A percentile compares a stretch with the other conserved stretches of the same genome.
These are phyloP conservation scores for Myrmophylax atrothorax DNA, from an alignment of 2,113 vertebrate species.

Conservation along the genomic window DNA sequence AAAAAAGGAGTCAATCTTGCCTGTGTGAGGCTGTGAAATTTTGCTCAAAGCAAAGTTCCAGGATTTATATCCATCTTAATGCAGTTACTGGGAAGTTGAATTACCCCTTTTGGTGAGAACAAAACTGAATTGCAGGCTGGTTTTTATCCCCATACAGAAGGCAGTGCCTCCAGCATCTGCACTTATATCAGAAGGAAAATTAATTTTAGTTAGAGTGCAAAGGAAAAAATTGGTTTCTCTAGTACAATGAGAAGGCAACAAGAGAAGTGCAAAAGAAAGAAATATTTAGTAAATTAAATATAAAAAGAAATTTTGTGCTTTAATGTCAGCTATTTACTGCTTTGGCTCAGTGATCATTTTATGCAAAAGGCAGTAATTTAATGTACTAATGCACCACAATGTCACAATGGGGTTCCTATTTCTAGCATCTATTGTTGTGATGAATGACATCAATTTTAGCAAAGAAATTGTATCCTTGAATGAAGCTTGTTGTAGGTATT, in stretches of 20 bases:
- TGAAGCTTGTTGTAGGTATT: conserved; percentile 18
- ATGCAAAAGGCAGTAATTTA: conserved; percentile 59
- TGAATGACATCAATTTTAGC: conserved; percentile 37
- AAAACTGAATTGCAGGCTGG: not conserved
- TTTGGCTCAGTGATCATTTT: conserved; percentile 39
- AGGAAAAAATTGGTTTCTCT: not conserved
- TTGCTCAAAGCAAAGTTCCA: not conserved
- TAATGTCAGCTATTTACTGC: conserved; percentile 56
- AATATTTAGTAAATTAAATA: conserved; percentile 56
- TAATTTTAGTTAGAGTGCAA: not conserved
- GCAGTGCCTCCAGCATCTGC: not conserved
- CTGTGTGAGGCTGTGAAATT: accelerated
- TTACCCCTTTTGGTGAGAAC: not conserved
- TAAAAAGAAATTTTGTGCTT: conserved; percentile 32
- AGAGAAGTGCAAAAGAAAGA: conserved; percentile 16
- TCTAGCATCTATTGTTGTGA: conserved; percentile 52
- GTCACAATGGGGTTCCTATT: conserved; percentile 57
- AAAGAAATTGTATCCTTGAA: conserved; percentile 51
- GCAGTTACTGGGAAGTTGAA: not conserved
- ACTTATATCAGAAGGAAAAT: conserved; percentile 22
- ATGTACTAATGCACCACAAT: conserved; percentile 4
- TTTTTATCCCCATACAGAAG: not conserved
- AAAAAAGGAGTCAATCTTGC: not conserved
- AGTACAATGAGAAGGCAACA: conserved; percentile 6
- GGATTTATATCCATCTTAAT: not conserved